Percentiles rank a stretch among this genome's conserved stretches.
phyloP scores from a whole-genome alignment of 2,888 invertebrate species.

The Hoplodrina blanda region DNA sequence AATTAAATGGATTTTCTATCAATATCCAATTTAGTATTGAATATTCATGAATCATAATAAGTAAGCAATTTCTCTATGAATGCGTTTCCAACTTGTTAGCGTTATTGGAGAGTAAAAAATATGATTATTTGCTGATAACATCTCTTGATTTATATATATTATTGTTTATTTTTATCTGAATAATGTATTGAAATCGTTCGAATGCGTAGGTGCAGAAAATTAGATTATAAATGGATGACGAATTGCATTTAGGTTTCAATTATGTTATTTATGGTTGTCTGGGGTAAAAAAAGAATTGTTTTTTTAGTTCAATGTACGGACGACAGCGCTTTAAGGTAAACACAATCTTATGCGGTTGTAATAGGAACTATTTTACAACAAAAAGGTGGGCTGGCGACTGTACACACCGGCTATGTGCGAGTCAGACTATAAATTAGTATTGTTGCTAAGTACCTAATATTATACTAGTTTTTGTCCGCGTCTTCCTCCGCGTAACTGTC shows the following conservation, averaged over 20 bases:
- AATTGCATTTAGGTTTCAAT: conserved; percentile 28
- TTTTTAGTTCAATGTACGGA: too few species aligned
- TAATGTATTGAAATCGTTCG: conserved; percentile 56
- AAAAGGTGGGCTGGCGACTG: too few species aligned
- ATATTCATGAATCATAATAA: conserved; percentile 75
- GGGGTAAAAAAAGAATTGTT: not conserved
- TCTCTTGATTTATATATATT: conserved; percentile 59
- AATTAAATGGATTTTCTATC: conserved; percentile 60
- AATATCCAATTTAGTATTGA: conserved; percentile 67
- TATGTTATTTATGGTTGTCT: not conserved
- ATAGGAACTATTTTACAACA: too few species aligned
- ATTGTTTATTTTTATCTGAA: conserved; percentile 55
- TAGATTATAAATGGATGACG: conserved; percentile 47
- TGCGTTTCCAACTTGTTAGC: conserved; percentile 59
- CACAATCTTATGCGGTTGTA: too few species aligned
- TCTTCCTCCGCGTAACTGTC: too few species aligned
- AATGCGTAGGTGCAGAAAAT: conserved; percentile 45
- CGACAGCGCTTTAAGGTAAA: too few species aligned
- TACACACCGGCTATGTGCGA: too few species aligned
- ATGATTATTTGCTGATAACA: conserved; percentile 60
- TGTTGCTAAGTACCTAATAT: too few species aligned
- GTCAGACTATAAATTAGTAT: too few species aligned
- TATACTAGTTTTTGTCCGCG: too few species aligned
- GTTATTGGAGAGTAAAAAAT: conserved; percentile 63
- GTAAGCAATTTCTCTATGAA: conserved; percentile 70